phyloP scores from a whole-genome alignment of 2,888 invertebrate species.

The Nomada fucata region DNA sequence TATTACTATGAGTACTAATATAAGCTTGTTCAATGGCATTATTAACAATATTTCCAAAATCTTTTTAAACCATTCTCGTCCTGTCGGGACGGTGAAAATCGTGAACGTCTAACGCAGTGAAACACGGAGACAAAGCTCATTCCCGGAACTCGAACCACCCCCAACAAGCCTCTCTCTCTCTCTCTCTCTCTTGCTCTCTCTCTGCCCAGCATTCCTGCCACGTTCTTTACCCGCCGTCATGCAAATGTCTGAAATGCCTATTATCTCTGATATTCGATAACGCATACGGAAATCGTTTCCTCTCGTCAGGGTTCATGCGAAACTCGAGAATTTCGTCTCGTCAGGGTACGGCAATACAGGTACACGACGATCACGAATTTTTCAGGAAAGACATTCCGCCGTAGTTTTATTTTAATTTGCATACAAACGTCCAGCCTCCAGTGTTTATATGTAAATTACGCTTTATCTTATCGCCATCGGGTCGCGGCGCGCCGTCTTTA shows the following conservation, averaged over 20 bases:
- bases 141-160: conserved; percentile 46
- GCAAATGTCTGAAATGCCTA: conserved; percentile 43
- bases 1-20: too few relatives aligned
- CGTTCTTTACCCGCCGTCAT: conserved; percentile 3
- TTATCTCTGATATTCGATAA: conserved; percentile 34
- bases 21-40: too few relatives aligned
- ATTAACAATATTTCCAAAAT: too few relatives aligned
- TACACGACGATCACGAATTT: conserved; percentile 8
- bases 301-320: background rate
- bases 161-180: conserved; percentile 8
- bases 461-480: conserved; percentile 45
- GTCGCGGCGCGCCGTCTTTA: conserved; percentile 16
- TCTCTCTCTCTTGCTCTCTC: background rate
- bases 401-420: conserved; percentile 51
- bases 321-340: background rate
- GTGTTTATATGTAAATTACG: conserved; percentile 48
- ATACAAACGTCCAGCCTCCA: conserved; percentile 33
- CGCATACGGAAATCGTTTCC: conserved; percentile 40
- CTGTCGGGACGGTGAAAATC: background rate
- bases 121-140: conserved; percentile 31
- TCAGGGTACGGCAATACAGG: background rate
- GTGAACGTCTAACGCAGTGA: background rate
- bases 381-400: conserved; percentile 19
- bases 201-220: background rate
- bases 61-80: too few relatives aligned